Base-by-base conservation (phyloP, 2,888 invertebrate genomes). In the Luperina testacea region DNA sequence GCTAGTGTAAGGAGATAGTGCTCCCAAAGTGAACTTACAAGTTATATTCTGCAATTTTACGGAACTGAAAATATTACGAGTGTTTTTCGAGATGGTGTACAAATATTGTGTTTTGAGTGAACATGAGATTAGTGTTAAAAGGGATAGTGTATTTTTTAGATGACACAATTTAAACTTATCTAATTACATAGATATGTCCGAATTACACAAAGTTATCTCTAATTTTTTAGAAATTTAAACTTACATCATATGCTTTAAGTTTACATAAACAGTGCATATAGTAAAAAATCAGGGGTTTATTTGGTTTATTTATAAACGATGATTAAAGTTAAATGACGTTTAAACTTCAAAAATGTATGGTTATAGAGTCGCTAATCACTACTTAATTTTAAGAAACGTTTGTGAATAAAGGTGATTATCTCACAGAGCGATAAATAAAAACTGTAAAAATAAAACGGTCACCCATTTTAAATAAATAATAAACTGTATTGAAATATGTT, bases 1-100 rank as follows among this genome's bases (percentile, higher is more conserved):
- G 4, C 15, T 13, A 8, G 59, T 59, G 72, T 42, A 17, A 24
- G 20, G 11, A 75, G 75, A 83, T 77, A 78, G 77, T 79, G 77
- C 42, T 76, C 27, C 45, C 2, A n/a, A 48, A 32, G 42, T 71
- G 68, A 63, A 75, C 24, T 17, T 57, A 8, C 32, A 0, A 51
- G 38, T 57, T 63, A 11, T 2, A 63, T 69, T 48, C 45, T 48
- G 45, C n/a, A 27, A 59, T 15, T 24, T 24, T 7, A 53, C 3
- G 11, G 1, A 45, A 72, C 32, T 15, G 0, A 45, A 59, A 15
- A 45, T 24, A 24, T 17, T 1, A 20, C 27, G 8, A 11, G 27
- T 63, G 17, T 8, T 48, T 24, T 59, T 51, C 5, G 3, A 57
- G 2, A 72, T 79, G 48, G 13, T 20, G 24, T 7, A 24, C 15